Evolutionary conservation across 2,888 invertebrate genomes (phyloP).

Genomic region (Pseudeuparius sepicola): DNA sequence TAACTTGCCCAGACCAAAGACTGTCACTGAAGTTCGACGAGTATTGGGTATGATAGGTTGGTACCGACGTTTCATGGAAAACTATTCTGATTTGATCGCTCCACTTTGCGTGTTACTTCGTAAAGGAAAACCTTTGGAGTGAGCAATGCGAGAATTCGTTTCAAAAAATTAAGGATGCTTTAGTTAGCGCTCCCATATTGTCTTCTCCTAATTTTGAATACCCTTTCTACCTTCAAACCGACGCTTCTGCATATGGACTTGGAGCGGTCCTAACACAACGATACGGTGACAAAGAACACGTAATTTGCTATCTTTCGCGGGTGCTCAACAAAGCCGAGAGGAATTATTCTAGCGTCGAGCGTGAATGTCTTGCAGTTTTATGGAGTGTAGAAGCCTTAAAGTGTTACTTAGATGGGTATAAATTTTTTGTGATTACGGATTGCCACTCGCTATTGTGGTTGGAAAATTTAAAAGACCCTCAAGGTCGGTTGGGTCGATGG

Average conservation of each 20-base stretch:
- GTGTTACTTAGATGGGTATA: slow-evolving; percentile 4
- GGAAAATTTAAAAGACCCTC: too few relatives aligned
- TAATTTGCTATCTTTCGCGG: slow-evolving; percentile 13
- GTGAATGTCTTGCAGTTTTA: slow-evolving; percentile 7
- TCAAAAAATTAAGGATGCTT: slow-evolving; percentile 13
- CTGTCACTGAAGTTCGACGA: slow-evolving; percentile 5
- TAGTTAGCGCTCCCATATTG: slow-evolving; percentile 18
- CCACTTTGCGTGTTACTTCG: not conserved
- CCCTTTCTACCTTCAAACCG: slow-evolving; percentile 24
- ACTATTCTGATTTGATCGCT: too few relatives aligned
- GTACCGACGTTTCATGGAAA: too few relatives aligned
- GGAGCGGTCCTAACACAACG: slow-evolving; percentile 21
- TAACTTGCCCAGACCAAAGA: slow-evolving; percentile 8
- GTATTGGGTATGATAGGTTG: too few relatives aligned
- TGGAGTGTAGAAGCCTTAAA: slow-evolving; percentile 4
- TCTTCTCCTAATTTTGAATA: too few relatives aligned
- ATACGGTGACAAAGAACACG: slow-evolving; percentile 16
- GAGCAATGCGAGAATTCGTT: slow-evolving; percentile 14
- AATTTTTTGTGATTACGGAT: too few relatives aligned
- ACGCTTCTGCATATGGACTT: slow-evolving; percentile 21
- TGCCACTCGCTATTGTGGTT: too few relatives aligned
- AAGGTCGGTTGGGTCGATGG: too few relatives aligned
- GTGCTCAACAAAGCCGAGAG: slow-evolving; percentile 5
- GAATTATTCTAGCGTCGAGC: not conserved
- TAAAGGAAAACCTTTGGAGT: slow-evolving; percentile 8